These are phyloP conservation scores for Smittia sp. DNA, from an alignment of 2,888 invertebrate genomes.

Conservation along the genomic window DNA sequence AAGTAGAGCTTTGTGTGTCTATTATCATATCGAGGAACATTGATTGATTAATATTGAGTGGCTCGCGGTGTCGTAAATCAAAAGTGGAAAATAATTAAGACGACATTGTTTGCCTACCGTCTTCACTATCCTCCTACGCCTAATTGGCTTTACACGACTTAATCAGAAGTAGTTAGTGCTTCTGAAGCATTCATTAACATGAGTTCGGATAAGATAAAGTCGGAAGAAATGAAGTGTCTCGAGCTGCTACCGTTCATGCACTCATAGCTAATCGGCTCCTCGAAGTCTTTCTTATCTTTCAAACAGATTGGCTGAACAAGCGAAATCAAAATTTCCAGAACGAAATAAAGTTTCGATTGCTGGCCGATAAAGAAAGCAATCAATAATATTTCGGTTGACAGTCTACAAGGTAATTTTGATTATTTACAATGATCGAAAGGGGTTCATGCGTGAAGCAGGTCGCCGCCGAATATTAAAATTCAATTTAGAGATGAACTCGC, in stretches of 20 bases:
- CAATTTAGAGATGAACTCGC: not conserved
- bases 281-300: not conserved
- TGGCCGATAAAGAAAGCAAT: not conserved
- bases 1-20: not conserved
- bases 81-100: constrained; percentile 35
- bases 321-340: not conserved
- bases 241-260: not conserved
- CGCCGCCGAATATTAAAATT: not conserved
- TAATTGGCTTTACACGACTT: not conserved
- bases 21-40: constrained; percentile 30
- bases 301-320: not conserved
- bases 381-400: constrained; percentile 19
- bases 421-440: not conserved
- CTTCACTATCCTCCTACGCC: not conserved
- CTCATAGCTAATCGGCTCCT: not conserved
- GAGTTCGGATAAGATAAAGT: constrained; percentile 18
- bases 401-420: constrained; percentile 16
- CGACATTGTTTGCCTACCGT: not conserved
- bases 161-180: not conserved
- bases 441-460: not conserved
- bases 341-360: not conserved
- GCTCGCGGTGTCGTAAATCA: constrained; percentile 23
- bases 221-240: not conserved
- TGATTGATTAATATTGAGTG: constrained; percentile 34
- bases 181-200: not conserved